A percentile compares a stretch with the other conserved stretches of the same genome.
Evolutionary conservation across 2,888 invertebrate species (phyloP).

Genomic region (Anodontia alba): DNA sequence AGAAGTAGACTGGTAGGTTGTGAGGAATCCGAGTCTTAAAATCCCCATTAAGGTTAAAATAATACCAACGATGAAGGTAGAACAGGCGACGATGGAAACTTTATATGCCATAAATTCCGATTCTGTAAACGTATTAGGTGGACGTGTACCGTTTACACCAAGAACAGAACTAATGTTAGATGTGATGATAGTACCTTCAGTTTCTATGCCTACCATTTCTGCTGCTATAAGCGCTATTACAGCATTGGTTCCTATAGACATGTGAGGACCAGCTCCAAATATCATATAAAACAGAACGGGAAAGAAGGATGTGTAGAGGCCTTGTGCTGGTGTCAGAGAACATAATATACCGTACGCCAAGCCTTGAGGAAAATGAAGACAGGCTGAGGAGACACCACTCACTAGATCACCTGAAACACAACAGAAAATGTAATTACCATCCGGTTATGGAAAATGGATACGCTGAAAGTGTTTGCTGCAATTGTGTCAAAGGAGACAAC

Average conservation of each 20-base stretch:
- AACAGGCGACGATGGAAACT: slow-evolving; percentile 67
- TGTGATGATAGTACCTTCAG: slow-evolving; percentile 24
- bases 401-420: slow-evolving; percentile 70
- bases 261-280: slow-evolving; percentile 75
- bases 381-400: slow-evolving; percentile 76
- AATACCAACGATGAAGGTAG: slow-evolving; percentile 66
- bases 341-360: slow-evolving; percentile 77
- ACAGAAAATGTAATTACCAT: too few relatives aligned
- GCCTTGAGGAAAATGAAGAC: slow-evolving; percentile 81
- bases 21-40: slow-evolving; percentile 68
- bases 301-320: slow-evolving; percentile 78
- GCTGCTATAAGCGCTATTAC: slow-evolving; percentile 78
- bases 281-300: slow-evolving; percentile 75
- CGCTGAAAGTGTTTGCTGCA: too few relatives aligned
- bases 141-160: not conserved
- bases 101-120: slow-evolving; percentile 51
- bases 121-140: not conserved
- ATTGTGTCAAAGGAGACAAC: too few relatives aligned
- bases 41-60: slow-evolving; percentile 69
- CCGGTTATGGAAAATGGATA: too few relatives aligned
- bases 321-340: slow-evolving; percentile 71
- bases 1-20: slow-evolving; percentile 71
- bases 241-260: slow-evolving; percentile 78
- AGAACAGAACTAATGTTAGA: not conserved
- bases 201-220: slow-evolving; percentile 59